Evolutionary conservation across 2,888 invertebrate genomes (phyloP).

Genomic region (Archips crataeganus): DNA sequence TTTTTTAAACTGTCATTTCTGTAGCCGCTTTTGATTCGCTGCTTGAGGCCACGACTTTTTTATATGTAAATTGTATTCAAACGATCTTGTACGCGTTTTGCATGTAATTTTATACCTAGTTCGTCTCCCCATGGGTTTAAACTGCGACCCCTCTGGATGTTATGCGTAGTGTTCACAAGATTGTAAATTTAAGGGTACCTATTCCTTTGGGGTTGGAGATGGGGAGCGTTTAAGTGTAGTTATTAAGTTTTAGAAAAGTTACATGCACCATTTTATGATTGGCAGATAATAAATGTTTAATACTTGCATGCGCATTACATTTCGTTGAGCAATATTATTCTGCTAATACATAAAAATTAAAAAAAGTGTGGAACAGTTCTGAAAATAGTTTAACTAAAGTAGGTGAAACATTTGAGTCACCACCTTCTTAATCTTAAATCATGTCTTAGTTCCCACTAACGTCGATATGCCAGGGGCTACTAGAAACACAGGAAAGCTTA

Average conservation of each 20-base stretch:
- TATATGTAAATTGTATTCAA: constrained; percentile 22
- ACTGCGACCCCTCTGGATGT: constrained; percentile 18
- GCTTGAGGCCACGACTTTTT: constrained; percentile 43
- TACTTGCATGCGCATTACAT: not conserved
- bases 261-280: not conserved
- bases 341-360: too few relatives aligned
- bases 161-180: constrained; percentile 28
- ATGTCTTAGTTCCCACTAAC: too few relatives aligned
- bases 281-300: not conserved
- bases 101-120: constrained; percentile 15
- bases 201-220: constrained; percentile 25
- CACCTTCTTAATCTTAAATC: too few relatives aligned
- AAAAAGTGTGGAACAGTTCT: too few relatives aligned
- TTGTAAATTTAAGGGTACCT: constrained; percentile 34
- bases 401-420: too few relatives aligned
- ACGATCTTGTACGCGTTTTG: constrained; percentile 5
- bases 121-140: constrained; percentile 32
- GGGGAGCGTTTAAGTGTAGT: constrained; percentile 7
- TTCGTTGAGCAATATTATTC: too few relatives aligned
- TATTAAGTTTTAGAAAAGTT: constrained; percentile 11
- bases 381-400: too few relatives aligned
- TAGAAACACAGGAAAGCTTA: too few relatives aligned
- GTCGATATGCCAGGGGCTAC: too few relatives aligned
- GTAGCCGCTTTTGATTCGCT: constrained; percentile 70
- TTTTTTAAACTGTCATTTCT: constrained; percentile 72